Conservation (phyloP, 2,888 invertebrate species). For the Lepas anatifera region DNA sequence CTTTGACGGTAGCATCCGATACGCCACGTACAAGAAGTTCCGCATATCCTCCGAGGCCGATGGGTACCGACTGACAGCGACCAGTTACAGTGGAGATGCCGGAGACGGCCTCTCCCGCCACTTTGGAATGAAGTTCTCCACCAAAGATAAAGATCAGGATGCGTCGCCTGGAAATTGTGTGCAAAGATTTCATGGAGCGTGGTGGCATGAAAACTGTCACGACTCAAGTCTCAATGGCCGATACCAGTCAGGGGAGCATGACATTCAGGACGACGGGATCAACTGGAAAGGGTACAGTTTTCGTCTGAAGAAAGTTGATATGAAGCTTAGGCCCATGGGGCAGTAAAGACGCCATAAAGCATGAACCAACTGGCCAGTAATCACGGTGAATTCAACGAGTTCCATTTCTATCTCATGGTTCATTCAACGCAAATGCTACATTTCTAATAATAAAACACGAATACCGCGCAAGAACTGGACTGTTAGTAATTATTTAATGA, state of each 20-base stretch:
- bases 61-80: not conserved
- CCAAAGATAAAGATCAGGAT: not conserved
- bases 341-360: too few species aligned
- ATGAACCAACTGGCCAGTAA: too few species aligned
- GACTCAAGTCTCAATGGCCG: not conserved
- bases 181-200: not conserved
- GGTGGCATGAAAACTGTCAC: not conserved
- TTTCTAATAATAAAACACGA: too few species aligned
- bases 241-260: not conserved
- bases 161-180: not conserved
- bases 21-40: not conserved
- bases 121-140: not conserved
- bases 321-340: too few species aligned
- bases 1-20: not conserved
- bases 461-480: too few species aligned
- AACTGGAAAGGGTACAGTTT: too few species aligned
- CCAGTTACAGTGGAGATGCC: not conserved
- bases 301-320: too few species aligned
- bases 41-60: not conserved
- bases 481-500: too few species aligned
- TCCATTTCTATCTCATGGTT: too few species aligned
- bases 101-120: not conserved
- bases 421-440: too few species aligned
- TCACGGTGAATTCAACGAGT: too few species aligned
- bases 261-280: too few species aligned